Conservation (phyloP, 2,113 vertebrate species). For the Dasypus novemcinctus region DNA sequence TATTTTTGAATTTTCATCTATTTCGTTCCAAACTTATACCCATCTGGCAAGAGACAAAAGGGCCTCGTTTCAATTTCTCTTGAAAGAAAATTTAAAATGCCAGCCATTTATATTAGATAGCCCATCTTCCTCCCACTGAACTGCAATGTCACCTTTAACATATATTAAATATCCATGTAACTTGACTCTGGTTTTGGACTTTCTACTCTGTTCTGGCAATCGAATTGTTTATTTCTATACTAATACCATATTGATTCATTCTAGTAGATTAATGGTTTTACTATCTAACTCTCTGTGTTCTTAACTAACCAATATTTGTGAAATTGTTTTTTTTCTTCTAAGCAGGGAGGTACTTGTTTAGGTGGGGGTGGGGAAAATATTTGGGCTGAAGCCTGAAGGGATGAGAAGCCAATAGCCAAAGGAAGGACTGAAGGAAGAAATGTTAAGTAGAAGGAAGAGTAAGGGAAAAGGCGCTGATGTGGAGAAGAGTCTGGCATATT, state of each 20-base stretch:
- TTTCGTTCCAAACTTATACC: background rate
- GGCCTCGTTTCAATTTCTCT: conserved; percentile 24
- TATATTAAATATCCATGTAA: background rate
- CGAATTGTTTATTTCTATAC: background rate
- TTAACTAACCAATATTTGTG: background rate
- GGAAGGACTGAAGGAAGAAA: background rate
- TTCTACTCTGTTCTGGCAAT: background rate
- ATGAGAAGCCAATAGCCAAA: background rate
- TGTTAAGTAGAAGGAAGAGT: background rate
- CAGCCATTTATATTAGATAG: background rate
- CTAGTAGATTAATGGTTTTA: background rate
- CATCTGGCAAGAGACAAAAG: background rate
- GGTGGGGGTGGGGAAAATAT: background rate
- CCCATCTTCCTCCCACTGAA: background rate
- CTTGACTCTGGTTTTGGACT: background rate
- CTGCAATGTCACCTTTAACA: background rate
- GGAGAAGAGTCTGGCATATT: background rate
- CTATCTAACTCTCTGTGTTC: background rate
- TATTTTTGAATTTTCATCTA: background rate
- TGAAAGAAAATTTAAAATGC: background rate
- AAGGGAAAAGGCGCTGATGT: background rate
- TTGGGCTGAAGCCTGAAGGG: background rate
- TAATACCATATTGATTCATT: background rate
- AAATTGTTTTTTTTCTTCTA: background rate
- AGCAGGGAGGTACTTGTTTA: background rate